These are phyloP conservation scores for Heliconius cydno DNA, from an alignment of 2,888 invertebrate genomes.

Conservation along the genomic window DNA sequence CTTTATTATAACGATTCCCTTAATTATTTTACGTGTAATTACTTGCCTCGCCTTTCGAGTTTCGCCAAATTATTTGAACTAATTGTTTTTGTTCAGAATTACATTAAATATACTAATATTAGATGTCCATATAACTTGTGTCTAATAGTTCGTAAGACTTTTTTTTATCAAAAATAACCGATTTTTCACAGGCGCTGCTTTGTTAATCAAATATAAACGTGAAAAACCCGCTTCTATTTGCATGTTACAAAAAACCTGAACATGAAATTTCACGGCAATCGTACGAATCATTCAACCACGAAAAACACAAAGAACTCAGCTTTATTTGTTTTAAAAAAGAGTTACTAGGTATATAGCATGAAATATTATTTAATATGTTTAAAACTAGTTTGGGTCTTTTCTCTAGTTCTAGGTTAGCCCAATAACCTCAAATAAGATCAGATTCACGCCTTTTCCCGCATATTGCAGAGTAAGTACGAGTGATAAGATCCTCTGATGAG, in stretches of 20 bases:
- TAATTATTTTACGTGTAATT: conserved; percentile 38
- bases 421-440: too few relatives aligned
- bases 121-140: not conserved
- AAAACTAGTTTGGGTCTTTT: too few relatives aligned
- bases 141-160: not conserved
- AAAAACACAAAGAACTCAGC: conserved; percentile 9
- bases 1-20: conserved; percentile 49
- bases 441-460: too few relatives aligned
- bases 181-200: not conserved
- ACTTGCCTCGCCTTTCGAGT: conserved; percentile 10
- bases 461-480: too few relatives aligned
- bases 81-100: not conserved
- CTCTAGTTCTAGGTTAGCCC: too few relatives aligned
- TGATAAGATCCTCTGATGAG: too few relatives aligned
- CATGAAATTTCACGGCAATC: conserved; percentile 27
- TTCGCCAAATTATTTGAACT: conserved; percentile 1
- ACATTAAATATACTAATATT: not conserved
- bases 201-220: conserved; percentile 27
- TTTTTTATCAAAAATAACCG: not conserved
- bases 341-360: too few relatives aligned
- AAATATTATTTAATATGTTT: too few relatives aligned
- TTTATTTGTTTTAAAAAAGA: conserved; percentile 1
- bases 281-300: conserved; percentile 12
- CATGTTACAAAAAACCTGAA: conserved; percentile 22
- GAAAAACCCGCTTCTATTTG: conserved; percentile 3